These are phyloP conservation scores for Aulostomus chinensis DNA, from an alignment of 2,797 vertebrate genomes.

Conservation along the genomic window DNA sequence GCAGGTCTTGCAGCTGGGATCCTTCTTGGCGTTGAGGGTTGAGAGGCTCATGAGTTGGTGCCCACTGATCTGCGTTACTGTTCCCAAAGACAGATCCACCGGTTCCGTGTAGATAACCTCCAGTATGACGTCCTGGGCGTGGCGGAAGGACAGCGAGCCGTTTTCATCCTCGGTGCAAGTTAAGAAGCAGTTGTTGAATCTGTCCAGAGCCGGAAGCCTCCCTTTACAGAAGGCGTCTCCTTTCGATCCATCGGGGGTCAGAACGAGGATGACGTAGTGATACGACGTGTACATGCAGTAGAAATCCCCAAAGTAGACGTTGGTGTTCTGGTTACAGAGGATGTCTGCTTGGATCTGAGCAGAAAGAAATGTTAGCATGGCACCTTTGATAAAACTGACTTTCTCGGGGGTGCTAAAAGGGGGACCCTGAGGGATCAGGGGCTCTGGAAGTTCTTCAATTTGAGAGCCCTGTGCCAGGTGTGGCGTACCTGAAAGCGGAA, in stretches of 20 bases:
- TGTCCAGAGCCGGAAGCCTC: slow-evolving; percentile 92
- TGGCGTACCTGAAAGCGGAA: slow-evolving; percentile 92
- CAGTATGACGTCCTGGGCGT: slow-evolving; percentile 97
- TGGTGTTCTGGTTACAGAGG: slow-evolving; percentile 93
- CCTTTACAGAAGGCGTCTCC: slow-evolving; percentile 97
- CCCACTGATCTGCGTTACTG: slow-evolving; percentile 96
- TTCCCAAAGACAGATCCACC: slow-evolving; percentile 89
- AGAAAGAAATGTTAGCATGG: too few species aligned
- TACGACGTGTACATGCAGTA: slow-evolving; percentile 99
- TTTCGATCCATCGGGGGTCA: slow-evolving; percentile 90
- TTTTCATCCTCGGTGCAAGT: slow-evolving; percentile 88
- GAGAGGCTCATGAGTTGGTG: slow-evolving; percentile 98
- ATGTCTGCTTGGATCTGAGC: slow-evolving; percentile 84
- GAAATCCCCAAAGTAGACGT: slow-evolving; percentile 98
- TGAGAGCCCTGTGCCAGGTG: too few species aligned
- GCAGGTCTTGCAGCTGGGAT: slow-evolving; percentile 99
- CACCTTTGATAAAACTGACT: too few species aligned
- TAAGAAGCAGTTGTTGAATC: slow-evolving; percentile 94
- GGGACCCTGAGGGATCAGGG: slow-evolving; percentile 86
- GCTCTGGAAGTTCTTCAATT: neutral
- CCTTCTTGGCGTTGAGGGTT: slow-evolving; percentile 98
- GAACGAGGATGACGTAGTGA: slow-evolving; percentile 96
- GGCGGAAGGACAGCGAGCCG: slow-evolving; percentile 85
- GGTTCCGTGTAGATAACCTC: slow-evolving; percentile 99
- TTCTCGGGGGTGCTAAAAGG: too few species aligned